Base-by-base conservation (phyloP, 2,888 invertebrate species). In the Phrixothrix hirtus region DNA sequence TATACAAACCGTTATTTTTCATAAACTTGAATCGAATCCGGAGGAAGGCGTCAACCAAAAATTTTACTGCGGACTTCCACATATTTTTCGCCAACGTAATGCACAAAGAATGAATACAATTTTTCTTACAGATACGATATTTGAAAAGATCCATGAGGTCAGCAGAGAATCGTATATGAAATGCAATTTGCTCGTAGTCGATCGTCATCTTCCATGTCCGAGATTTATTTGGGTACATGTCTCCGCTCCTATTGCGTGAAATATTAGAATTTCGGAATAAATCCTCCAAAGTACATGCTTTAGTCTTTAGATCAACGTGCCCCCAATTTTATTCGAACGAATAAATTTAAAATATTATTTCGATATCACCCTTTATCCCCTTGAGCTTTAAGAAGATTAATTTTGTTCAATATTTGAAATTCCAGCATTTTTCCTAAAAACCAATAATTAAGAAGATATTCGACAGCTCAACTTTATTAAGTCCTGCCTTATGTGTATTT, bases 181-280 rank as follows among this genome's bases (percentile, higher is more conserved):
- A 52, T 38, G 47, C 42, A 53, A 54, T 54, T 54, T 49, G 54
- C 45, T 54, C 54, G 31, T 44, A 13, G 35, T 35, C 37, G 53
- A 50, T 54, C 53, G 36, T 44, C 49, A 45, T 46, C 39, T 42
- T 35, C 44, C 25, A 45, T 35, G 55, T 43, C 48, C 53, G 31
- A 55, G 57, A 59, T 59, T 57, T 57, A 59, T 59, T 57, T 51
- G 38, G 25, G 47, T 56, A 50, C 54, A 54, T 57, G 56, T 59
- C 54, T 43, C 48, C 17, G 47, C 50, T 46, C 44, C 54, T 43
- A 45, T 35, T 47, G 53, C 37, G 42, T 58, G 56, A 59, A 54
- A 59, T 59, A 59, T 59, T 59, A 48, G 54, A 57, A 59, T 51
- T 54, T 52, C 53, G 49, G 35, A 39, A 42, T 37, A 45, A 46